Conservation (phyloP, 2,113 vertebrate genomes). For the Datnioides undecimradiatus region DNA sequence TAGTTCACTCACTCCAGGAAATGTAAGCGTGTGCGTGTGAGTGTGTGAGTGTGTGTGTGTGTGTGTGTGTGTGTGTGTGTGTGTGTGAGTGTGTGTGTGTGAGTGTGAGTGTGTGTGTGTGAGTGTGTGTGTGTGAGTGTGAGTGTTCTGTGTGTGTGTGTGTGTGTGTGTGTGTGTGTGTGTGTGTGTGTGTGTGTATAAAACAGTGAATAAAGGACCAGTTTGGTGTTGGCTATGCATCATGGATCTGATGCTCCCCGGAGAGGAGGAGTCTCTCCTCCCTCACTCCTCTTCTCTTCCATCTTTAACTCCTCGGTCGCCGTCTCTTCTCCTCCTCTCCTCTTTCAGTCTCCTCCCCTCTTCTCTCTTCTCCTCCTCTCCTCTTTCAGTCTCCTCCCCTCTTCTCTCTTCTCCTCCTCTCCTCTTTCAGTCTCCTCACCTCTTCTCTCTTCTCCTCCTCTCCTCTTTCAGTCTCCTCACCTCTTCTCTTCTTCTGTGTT, state of each 20-base stretch:
- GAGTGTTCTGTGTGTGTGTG: slow-evolving; percentile 8
- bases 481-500: too few relatives aligned
- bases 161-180: slow-evolving; percentile 5
- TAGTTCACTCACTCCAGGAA: slow-evolving; percentile 51
- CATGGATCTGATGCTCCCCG: not conserved
- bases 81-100: slow-evolving; percentile 10
- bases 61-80: slow-evolving; percentile 14
- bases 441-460: not conserved
- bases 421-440: not conserved
- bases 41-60: slow-evolving; percentile 15
- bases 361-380: too few relatives aligned
- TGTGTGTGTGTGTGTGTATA: slow-evolving; percentile 2
- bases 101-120: not conserved
- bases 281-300: not conserved
- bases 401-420: not conserved
- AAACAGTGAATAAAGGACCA: slow-evolving; percentile 18
- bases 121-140: slow-evolving; percentile 16
- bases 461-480: not conserved
- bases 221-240: slow-evolving; percentile 31
- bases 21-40: slow-evolving; percentile 2
- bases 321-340: not conserved
- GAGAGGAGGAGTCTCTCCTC: not conserved
- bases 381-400: not conserved
- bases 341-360: too few relatives aligned
- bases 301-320: not conserved